Conservation (phyloP, 2,888 invertebrate genomes). For the Pyrochroa serraticornis region DNA sequence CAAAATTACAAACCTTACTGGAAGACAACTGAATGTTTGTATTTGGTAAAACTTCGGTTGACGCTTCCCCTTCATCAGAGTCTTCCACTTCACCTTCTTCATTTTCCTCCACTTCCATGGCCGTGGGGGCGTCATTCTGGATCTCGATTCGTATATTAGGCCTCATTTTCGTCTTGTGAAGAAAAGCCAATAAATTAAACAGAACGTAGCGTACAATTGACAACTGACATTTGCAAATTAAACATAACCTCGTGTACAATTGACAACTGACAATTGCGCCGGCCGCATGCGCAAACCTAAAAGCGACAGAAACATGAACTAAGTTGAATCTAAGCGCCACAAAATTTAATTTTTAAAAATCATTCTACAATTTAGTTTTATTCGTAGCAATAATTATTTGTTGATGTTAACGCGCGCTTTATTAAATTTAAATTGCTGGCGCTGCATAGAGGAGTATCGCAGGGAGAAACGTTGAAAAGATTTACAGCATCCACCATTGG, state of each 20-base stretch:
- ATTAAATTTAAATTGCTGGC: slow-evolving; percentile 55
- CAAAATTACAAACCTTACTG: slow-evolving; percentile 4
- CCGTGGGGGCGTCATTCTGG: slow-evolving; percentile 53
- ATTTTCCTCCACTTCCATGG: slow-evolving; percentile 60
- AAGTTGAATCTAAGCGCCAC: no score
- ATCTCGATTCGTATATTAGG: slow-evolving; percentile 59
- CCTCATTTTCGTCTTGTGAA: slow-evolving; percentile 35
- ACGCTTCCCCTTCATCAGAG: slow-evolving; percentile 30
- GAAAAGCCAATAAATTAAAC: no score
- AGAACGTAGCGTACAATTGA: no score
- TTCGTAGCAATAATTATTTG: no score
- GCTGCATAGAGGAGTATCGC: slow-evolving; percentile 81
- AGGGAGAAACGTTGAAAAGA: slow-evolving; percentile 67
- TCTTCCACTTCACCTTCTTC: slow-evolving; percentile 58
- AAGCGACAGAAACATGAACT: no score
- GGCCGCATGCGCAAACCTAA: no score
- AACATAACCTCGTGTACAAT: no score
- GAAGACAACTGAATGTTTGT: not conserved
- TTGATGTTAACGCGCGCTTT: not conserved
- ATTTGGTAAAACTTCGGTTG: not conserved
- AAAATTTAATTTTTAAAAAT: no score
- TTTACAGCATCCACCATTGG: slow-evolving; percentile 67
- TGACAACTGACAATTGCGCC: no score
- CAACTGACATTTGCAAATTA: no score
- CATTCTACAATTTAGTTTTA: no score